Conservation (phyloP, 35 echinoderm and acorn worm species). For the Amphiura filiformis region DNA sequence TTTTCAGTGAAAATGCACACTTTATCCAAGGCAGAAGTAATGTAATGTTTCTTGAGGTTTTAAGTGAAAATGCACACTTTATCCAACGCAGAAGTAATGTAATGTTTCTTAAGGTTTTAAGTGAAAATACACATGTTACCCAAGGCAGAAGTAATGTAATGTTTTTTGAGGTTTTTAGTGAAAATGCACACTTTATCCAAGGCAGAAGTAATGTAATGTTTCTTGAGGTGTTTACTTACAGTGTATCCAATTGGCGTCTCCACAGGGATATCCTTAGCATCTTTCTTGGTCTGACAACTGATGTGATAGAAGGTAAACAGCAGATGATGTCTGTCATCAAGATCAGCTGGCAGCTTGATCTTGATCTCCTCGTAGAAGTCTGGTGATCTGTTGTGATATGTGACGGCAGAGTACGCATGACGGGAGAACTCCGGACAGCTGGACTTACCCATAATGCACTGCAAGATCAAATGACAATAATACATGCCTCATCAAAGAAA, state of each 20-base stretch:
- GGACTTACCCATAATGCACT: conserved; percentile 93
- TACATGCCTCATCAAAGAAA: too few species aligned
- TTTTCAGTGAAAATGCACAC: too few species aligned
- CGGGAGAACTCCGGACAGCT: conserved; percentile 73
- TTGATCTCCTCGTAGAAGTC: conserved; percentile 99
- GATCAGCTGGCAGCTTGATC: conserved; percentile 78
- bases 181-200: too few species aligned
- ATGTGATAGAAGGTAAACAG: conserved; percentile 97
- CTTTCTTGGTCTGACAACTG: conserved; percentile 92
- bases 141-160: too few species aligned
- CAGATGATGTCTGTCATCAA: conserved; percentile 78
- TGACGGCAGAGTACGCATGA: conserved; percentile 82
- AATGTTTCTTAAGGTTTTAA: too few species aligned
- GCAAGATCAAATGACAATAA: too few species aligned
- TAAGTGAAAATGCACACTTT: too few species aligned
- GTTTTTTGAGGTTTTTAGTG: not conserved
- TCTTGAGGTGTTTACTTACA: conserved; percentile 60
- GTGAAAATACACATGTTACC: too few species aligned
- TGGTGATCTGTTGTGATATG: conserved; percentile 92
- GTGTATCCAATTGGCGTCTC: conserved; percentile 98
- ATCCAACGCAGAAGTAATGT: too few species aligned
- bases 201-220: too few species aligned
- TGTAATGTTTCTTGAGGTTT: too few species aligned
- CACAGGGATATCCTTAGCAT: conserved; percentile 55
- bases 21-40: too few species aligned